phyloP scores from a whole-genome alignment of 2,888 invertebrate species.

The Desoria tigrina region DNA sequence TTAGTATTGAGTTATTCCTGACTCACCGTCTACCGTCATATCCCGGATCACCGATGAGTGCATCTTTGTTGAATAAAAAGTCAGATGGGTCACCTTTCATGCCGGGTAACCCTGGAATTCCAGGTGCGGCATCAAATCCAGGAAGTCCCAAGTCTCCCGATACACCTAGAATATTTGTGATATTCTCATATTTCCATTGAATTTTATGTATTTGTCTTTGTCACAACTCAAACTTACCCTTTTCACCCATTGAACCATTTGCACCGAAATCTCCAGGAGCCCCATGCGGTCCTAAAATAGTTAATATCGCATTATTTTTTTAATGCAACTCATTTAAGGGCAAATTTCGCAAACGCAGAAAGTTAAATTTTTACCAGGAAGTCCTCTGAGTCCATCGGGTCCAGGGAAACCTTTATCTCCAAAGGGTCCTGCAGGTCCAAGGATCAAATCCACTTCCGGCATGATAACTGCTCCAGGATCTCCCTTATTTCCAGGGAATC shows the following conservation, averaged over 20 bases:
- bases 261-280: constrained; percentile 56
- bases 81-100: constrained; percentile 64
- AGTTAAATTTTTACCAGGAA: constrained; percentile 35
- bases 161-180: not conserved
- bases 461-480: constrained; percentile 57
- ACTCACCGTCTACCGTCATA: constrained; percentile 57
- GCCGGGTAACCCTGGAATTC: constrained; percentile 52
- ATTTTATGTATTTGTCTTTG: not conserved
- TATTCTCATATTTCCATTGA: not conserved
- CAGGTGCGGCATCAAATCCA: constrained; percentile 43
- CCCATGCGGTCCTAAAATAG: constrained; percentile 48
- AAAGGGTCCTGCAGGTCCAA: constrained; percentile 55
- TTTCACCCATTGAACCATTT: constrained; percentile 54
- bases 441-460: constrained; percentile 35
- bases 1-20: constrained; percentile 21
- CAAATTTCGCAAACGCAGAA: too few species aligned
- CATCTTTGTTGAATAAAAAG: constrained; percentile 58
- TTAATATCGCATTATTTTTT: not conserved
- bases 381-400: constrained; percentile 63
- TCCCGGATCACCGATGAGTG: constrained; percentile 61
- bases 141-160: constrained; percentile 41
- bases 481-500: constrained; percentile 53
- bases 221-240: constrained; percentile 22
- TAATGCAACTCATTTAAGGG: too few species aligned
- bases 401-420: constrained; percentile 61